Evolutionary conservation across 2,797 vertebrate genomes (phyloP).

Genomic region (Parotocinclus haroldoi): DNA sequence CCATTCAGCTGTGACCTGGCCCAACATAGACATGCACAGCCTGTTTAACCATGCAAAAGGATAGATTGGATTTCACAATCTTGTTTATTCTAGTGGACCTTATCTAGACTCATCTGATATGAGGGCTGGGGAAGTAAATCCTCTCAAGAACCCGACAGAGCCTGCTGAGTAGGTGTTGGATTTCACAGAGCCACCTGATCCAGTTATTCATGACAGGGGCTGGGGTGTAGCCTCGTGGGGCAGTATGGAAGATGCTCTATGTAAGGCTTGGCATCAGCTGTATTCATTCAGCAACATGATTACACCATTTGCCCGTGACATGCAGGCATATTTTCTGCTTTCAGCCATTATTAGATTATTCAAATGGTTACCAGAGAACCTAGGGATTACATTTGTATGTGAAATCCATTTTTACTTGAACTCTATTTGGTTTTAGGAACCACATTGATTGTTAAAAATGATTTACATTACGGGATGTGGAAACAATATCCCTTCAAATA

Average conservation of each 20-base stretch:
- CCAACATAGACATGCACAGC: slow-evolving; percentile 17
- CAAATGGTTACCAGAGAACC: no score
- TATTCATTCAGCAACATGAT: no score
- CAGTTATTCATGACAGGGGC: slow-evolving; percentile 40
- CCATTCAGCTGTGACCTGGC: slow-evolving; percentile 17
- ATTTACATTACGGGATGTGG: no score
- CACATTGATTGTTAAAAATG: no score
- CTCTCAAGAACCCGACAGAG: slow-evolving; percentile 49
- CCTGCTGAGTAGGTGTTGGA: slow-evolving; percentile 35
- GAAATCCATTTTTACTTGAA: no score
- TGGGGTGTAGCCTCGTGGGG: slow-evolving; percentile 25
- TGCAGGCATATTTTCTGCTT: no score
- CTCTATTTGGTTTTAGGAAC: no score
- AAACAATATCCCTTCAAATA: no score
- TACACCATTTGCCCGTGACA: no score
- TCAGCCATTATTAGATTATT: no score
- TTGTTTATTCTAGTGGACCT: slow-evolving; percentile 54
- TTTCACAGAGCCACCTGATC: slow-evolving; percentile 38
- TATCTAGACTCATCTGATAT: slow-evolving; percentile 56
- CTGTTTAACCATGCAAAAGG: slow-evolving; percentile 40
- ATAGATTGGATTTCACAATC: slow-evolving; percentile 64
- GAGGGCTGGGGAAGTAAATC: slow-evolving; percentile 57
- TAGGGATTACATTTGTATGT: no score
- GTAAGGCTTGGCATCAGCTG: slow-evolving; percentile 9
- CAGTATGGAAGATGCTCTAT: slow-evolving; percentile 27